Evolutionary conservation across 2,797 vertebrate species (phyloP).

Genomic region (Pampus argenteus): DNA sequence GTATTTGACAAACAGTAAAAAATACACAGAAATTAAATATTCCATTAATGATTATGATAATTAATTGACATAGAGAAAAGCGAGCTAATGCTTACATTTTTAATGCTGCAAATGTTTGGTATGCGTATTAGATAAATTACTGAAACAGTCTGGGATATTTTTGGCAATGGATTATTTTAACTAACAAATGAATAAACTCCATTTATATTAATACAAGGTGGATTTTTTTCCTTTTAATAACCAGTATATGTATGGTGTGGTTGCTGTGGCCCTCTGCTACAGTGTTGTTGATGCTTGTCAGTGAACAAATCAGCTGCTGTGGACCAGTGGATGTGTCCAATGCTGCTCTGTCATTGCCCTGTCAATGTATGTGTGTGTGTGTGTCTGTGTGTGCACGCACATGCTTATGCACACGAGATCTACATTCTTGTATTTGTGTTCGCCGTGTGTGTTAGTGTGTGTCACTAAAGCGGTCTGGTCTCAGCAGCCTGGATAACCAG

Average conservation of each 20-base stretch:
- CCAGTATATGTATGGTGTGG: conserved; percentile 7
- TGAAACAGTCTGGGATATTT: background rate
- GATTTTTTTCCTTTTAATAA: conserved; percentile 5
- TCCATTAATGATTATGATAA: background rate
- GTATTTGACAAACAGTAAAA: background rate
- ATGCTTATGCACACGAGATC: conserved; percentile 33
- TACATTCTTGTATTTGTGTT: conserved; percentile 49
- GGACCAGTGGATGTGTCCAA: conserved; percentile 42
- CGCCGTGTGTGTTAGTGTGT: conserved; percentile 36
- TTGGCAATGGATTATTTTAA: background rate
- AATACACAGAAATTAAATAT: background rate
- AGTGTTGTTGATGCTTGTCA: conserved; percentile 33
- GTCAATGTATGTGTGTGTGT: conserved; percentile 8
- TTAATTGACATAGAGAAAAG: background rate
- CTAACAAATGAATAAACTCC: background rate
- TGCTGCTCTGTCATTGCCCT: conserved; percentile 27
- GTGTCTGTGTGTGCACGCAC: no score
- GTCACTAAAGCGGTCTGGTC: conserved; percentile 61
- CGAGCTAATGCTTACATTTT: background rate
- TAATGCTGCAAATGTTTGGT: background rate
- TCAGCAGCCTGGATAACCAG: conserved; percentile 77
- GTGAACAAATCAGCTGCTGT: conserved; percentile 40
- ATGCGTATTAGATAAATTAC: background rate
- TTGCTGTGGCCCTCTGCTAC: conserved; percentile 33
- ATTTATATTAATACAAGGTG: background rate